These are phyloP conservation scores for Camptogramma bilineatum DNA, from an alignment of 2,888 invertebrate genomes.

Conservation along the genomic window DNA sequence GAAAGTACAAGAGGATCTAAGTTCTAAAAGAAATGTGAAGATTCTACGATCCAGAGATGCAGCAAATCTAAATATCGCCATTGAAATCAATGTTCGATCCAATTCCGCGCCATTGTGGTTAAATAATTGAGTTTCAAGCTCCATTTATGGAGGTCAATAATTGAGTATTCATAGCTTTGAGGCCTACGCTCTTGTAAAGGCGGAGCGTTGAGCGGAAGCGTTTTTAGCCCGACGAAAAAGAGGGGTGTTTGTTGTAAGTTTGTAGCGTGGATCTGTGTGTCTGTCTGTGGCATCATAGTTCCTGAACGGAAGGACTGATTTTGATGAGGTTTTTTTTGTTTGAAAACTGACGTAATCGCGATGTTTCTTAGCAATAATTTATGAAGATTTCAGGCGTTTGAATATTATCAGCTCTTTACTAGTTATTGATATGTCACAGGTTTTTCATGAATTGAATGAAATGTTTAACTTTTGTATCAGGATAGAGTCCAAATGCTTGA, in stretches of 20 bases:
- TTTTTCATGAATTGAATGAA: background rate
- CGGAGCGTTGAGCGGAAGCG: slow-evolving; percentile 9
- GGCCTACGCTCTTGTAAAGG: slow-evolving; percentile 3
- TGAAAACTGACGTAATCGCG: too few relatives aligned
- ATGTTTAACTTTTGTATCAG: too few relatives aligned
- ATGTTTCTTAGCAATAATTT: too few relatives aligned
- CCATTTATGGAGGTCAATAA: slow-evolving; percentile 56
- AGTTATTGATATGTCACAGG: background rate
- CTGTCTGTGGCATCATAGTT: too few relatives aligned
- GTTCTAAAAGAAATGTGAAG: background rate
- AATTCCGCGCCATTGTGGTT: slow-evolving; percentile 44
- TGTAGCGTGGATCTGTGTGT: too few relatives aligned
- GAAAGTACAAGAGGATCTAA: too few relatives aligned
- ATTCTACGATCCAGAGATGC: slow-evolving; percentile 20
- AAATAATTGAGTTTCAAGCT: slow-evolving; percentile 55
- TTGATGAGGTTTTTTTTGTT: too few relatives aligned
- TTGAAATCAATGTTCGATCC: slow-evolving; percentile 32
- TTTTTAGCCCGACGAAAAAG: background rate
- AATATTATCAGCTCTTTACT: too few relatives aligned
- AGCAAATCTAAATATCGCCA: slow-evolving; percentile 31
- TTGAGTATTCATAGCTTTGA: slow-evolving; percentile 64
- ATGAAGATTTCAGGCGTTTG: too few relatives aligned
- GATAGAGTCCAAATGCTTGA: too few relatives aligned
- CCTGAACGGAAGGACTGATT: too few relatives aligned
- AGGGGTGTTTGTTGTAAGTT: too few relatives aligned